Evolutionary conservation across 2,797 vertebrate species (phyloP).

Genomic region (Bryconaethiops microstoma): DNA sequence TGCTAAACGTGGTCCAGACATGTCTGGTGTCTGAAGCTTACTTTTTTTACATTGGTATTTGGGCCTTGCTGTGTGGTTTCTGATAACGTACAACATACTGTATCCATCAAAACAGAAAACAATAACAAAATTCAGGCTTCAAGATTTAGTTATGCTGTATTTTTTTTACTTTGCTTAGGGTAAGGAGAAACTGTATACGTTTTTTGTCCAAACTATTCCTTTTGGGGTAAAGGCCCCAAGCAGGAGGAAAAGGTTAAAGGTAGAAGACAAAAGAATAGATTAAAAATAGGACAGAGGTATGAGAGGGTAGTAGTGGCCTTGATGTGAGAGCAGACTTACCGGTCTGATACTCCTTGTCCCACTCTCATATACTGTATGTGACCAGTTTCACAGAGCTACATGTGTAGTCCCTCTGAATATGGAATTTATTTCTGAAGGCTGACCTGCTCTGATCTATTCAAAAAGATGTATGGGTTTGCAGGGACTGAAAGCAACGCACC

Average conservation of each 20-base stretch:
- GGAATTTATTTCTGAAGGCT: conserved; percentile 1
- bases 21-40: neutral
- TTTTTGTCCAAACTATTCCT: conserved; percentile 13
- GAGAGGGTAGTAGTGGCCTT: conserved; percentile 69
- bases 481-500: conserved; percentile 40
- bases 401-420: neutral
- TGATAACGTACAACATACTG: no score
- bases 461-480: conserved; percentile 47
- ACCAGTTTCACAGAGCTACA: conserved; percentile 30
- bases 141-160: no score
- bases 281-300: conserved; percentile 53
- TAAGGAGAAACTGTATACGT: neutral
- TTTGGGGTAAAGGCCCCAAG: conserved; percentile 47
- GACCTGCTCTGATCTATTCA: conserved; percentile 1
- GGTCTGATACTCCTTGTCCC: neutral
- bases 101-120: no score
- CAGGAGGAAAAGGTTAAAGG: conserved; percentile 44
- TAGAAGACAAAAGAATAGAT: conserved; percentile 49
- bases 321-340: conserved; percentile 48
- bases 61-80: no score
- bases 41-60: no score
- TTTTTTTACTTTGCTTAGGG: neutral
- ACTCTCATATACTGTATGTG: conserved; percentile 14
- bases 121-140: no score
- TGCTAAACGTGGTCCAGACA: neutral